Evolutionary conservation across 2,797 vertebrate genomes (phyloP).

Genomic region (Gymnodraco acuticeps): DNA sequence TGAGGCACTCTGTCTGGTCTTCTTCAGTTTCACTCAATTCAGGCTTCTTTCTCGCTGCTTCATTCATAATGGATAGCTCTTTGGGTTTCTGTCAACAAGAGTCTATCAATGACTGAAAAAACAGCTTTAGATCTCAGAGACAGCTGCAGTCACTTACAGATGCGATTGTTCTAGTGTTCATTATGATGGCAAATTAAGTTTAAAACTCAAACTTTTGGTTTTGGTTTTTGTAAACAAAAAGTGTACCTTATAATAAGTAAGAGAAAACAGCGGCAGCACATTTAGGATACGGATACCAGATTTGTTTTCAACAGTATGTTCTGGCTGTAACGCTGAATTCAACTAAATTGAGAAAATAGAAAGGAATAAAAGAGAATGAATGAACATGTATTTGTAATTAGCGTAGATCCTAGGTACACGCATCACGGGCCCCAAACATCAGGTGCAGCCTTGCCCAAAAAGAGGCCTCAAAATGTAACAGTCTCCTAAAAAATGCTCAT

Average conservation of each 20-base stretch:
- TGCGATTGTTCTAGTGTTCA: conserved; percentile 41
- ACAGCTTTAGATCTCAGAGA: conserved; percentile 52
- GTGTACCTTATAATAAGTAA: not conserved
- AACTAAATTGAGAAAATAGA: not conserved
- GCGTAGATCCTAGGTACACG: conserved; percentile 16
- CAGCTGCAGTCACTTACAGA: conserved; percentile 46
- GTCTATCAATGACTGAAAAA: conserved; percentile 69
- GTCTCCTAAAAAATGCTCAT: conserved; percentile 62
- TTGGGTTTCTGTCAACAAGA: conserved; percentile 75
- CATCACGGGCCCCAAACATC: conserved; percentile 57
- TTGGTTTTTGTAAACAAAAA: not conserved
- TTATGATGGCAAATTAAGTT: conserved; percentile 10
- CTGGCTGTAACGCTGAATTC: not conserved
- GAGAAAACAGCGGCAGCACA: not conserved
- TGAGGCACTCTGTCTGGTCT: conserved; percentile 69
- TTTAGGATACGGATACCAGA: not conserved
- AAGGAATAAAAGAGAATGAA: not conserved
- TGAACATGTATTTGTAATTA: not conserved
- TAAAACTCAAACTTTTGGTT: not conserved
- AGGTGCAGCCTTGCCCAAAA: conserved; percentile 68
- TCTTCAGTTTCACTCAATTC: conserved; percentile 85
- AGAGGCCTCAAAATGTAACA: conserved; percentile 41
- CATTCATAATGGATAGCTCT: conserved; percentile 83
- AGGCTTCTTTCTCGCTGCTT: conserved; percentile 84
- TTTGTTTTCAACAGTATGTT: not conserved